Conservation (phyloP, 2,113 vertebrate species). For the Mesoclemmys tuberculata region DNA sequence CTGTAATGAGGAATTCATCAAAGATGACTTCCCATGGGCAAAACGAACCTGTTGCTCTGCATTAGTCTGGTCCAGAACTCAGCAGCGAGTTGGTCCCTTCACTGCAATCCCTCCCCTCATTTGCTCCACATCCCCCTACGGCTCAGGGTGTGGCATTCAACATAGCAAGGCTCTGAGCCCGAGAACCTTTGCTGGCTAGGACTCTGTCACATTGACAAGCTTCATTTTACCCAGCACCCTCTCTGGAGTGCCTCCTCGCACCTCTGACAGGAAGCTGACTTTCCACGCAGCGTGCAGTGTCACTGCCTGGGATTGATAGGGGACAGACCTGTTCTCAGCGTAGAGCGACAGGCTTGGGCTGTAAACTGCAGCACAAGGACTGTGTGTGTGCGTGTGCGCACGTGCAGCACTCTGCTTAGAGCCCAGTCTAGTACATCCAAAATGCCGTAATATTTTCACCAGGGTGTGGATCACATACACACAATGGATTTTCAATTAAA, state of each 20-base stretch:
- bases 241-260: neutral
- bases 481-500: neutral
- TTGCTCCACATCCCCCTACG: neutral
- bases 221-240: neutral
- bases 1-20: neutral
- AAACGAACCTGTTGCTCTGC: neutral
- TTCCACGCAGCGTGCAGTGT: neutral
- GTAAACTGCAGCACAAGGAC: neutral
- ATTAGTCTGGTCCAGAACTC: neutral
- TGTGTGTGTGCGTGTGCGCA: neutral
- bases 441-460: neutral
- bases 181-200: neutral
- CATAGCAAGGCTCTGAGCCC: neutral
- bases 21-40: neutral
- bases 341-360: neutral
- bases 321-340: neutral
- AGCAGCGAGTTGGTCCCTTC: neutral
- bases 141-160: neutral
- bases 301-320: neutral
- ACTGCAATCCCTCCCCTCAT: neutral
- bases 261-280: no score
- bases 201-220: neutral
- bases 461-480: neutral
- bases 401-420: neutral
- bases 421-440: neutral